Evolutionary conservation across 2,113 vertebrate species (phyloP).

Genomic region (Bos taurus): DNA sequence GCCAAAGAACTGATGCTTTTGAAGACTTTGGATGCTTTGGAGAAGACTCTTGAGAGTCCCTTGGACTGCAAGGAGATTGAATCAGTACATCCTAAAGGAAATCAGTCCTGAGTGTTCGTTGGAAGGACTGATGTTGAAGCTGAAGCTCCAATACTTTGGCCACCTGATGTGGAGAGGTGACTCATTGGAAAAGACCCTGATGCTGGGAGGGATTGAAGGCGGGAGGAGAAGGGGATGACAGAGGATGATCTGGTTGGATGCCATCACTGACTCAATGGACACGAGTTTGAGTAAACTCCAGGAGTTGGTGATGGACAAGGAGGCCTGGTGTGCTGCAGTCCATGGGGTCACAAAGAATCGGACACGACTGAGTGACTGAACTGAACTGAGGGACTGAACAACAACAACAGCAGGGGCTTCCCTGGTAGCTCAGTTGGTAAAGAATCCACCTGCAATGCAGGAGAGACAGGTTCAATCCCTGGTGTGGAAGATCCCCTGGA

Average conservation of each 20-base stretch:
- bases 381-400: neutral
- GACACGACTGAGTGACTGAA: accelerated
- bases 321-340: neutral
- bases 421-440: neutral
- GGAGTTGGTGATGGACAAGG: neutral
- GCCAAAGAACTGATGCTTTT: accelerated
- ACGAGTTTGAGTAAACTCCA: neutral
- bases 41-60: neutral
- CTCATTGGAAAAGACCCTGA: neutral
- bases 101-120: neutral
- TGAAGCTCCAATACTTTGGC: neutral
- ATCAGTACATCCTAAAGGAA: neutral
- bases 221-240: accelerated
- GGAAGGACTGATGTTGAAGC: neutral
- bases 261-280: neutral
- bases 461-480: neutral
- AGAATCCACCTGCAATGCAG: neutral
- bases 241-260: neutral
- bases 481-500: neutral
- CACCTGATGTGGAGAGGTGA: accelerated
- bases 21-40: neutral
- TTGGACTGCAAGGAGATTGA: neutral
- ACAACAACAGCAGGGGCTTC: neutral
- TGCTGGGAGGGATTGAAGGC: neutral
- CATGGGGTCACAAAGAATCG: neutral